Evolutionary conservation across 2,888 invertebrate species (phyloP), one percentile per base, ranked within the genome.

Genomic region (Kryphioiulus occultus): DNA sequence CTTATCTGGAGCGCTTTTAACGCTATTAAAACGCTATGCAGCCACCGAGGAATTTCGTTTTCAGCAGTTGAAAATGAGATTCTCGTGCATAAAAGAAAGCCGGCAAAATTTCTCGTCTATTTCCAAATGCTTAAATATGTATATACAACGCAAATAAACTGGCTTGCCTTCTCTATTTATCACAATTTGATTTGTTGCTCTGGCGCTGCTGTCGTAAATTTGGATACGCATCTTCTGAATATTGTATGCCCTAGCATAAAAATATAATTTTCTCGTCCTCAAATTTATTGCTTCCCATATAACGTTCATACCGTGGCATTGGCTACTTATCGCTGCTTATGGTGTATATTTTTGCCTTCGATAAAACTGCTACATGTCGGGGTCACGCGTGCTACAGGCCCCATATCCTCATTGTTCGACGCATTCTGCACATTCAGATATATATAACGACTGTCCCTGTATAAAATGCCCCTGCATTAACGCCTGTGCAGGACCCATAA

Each of bases 251-350:
- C n/a, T 68, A 10, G 68, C 68, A 68, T 68, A 68, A 68, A 68
- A 68, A 68, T 68, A 68, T 68, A 68, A 68, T 68, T 68, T 68
- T 68, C 68, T n/a, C 26, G 68, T 68, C 68, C 26, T 68, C 19
- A 68, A 68, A 68, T 68, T 68, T 68, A 68, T 68, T 68, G n/a
- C 68, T 0, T n/a, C 53, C 53, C 53, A 53, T 53, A 53, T 53
- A 53, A n/a, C 53, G 68, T 68, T 68, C 68, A 68, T 68, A 68
- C 26, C 53, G 19, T 53, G 19, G 53, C 7, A 47, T 47, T n/a
- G 53, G 53, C n/a, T 44, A 44, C 12, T 4, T 35, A 35, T 7
- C 35, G 7, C 35, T 35, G 35, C 35, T 35, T 35, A 7, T 35
- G 7, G 35, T 35, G 35, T 7, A 35, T 35, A 7, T 35, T 59